A percentile compares a stretch with the other conserved stretches of the same genome.
phyloP scores from a whole-genome alignment of 2,888 invertebrate species.

The Stenurella melanura region DNA sequence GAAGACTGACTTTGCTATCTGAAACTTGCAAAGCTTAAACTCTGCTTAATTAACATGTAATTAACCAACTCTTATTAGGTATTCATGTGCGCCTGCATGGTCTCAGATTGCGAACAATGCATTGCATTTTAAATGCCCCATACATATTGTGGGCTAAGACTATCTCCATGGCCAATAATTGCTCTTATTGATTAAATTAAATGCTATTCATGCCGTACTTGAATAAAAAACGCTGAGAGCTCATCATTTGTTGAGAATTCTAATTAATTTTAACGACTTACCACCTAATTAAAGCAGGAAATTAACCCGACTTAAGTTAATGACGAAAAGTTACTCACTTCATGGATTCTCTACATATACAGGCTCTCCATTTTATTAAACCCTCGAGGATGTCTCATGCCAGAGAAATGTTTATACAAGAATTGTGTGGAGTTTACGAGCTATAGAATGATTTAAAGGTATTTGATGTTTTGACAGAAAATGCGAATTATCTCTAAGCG shows the following conservation, averaged over 20 bases:
- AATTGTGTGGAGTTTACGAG: too few relatives aligned
- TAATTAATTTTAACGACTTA: conserved; percentile 41
- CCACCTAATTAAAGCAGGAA: conserved; percentile 29
- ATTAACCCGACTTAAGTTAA: conserved; percentile 1
- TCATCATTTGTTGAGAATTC: conserved; percentile 17
- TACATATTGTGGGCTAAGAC: neutral
- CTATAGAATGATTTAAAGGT: too few relatives aligned
- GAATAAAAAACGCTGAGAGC: conserved; percentile 12
- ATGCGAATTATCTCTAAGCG: too few relatives aligned
- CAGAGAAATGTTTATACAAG: too few relatives aligned
- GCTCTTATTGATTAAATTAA: conserved; percentile 34
- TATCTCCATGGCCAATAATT: conserved; percentile 36
- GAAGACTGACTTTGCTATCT: conserved; percentile 60
- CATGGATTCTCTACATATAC: neutral
- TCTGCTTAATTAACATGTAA: conserved; percentile 68
- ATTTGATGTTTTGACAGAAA: too few relatives aligned
- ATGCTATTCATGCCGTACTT: conserved; percentile 10
- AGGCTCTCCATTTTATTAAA: too few relatives aligned
- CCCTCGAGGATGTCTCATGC: too few relatives aligned
- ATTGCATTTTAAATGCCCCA: conserved; percentile 36
- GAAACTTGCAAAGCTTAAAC: conserved; percentile 55
- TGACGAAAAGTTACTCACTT: conserved; percentile 19
- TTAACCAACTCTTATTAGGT: conserved; percentile 64
- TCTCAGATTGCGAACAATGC: conserved; percentile 43
- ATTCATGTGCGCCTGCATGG: conserved; percentile 47